Percentiles rank a stretch among this genome's conserved stretches.
phyloP scores from a whole-genome alignment of 2,797 vertebrate genomes.

The Sandelia bainsii region DNA sequence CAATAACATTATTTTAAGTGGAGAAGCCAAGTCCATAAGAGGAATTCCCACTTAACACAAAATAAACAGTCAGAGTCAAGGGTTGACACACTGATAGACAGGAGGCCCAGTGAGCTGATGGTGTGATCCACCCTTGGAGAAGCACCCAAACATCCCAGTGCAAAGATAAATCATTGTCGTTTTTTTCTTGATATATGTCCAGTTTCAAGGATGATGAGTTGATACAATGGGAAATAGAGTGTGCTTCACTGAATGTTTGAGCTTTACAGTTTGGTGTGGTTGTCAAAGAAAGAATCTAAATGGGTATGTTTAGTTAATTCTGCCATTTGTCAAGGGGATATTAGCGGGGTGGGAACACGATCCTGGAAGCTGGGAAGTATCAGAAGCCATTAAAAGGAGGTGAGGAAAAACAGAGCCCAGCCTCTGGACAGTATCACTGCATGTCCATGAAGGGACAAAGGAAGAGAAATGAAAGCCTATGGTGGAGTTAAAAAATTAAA shows the following conservation, averaged over 20 bases:
- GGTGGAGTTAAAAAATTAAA: neutral
- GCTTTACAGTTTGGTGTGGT: slow-evolving; percentile 5
- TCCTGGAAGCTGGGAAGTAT: slow-evolving; percentile 59
- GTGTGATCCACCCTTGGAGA: neutral
- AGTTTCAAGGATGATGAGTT: neutral
- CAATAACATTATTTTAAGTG: slow-evolving; percentile 35
- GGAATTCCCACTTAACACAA: slow-evolving; percentile 41
- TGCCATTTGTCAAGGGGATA: slow-evolving; percentile 43
- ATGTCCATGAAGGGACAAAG: neutral
- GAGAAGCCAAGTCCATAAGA: slow-evolving; percentile 28
- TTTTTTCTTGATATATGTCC: neutral
- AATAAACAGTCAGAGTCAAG: slow-evolving; percentile 40
- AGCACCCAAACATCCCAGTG: neutral
- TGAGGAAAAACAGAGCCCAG: slow-evolving; percentile 69
- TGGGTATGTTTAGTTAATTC: slow-evolving; percentile 45
- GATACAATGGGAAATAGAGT: slow-evolving; percentile 9
- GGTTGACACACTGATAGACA: slow-evolving; percentile 23
- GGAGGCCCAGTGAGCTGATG: neutral
- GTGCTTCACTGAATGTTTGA: slow-evolving; percentile 22
- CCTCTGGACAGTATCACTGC: slow-evolving; percentile 64
- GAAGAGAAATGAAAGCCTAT: slow-evolving; percentile 1
- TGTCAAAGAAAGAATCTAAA: slow-evolving; percentile 21
- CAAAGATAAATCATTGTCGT: neutral
- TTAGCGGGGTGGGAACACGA: slow-evolving; percentile 50
- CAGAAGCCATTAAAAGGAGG: slow-evolving; percentile 66